Conservation (phyloP, 2,113 vertebrate genomes). For the Notothenia rossii region DNA sequence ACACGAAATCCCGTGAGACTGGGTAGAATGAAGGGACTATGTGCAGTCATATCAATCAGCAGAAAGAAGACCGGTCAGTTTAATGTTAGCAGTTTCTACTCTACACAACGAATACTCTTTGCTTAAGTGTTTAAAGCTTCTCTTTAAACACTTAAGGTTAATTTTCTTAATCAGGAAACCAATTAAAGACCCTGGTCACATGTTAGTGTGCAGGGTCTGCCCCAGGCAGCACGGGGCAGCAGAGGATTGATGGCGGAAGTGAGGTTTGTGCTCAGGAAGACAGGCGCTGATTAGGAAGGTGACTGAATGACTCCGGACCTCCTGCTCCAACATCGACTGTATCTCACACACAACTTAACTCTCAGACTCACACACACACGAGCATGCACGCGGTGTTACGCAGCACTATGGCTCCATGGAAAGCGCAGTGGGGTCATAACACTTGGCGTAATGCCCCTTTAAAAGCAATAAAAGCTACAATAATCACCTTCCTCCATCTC, state of each 20-base stretch:
- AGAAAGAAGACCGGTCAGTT: too few relatives aligned
- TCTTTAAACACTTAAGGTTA: constrained; percentile 1
- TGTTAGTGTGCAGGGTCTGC: neutral
- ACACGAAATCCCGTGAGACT: too few relatives aligned
- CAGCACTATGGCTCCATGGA: constrained; percentile 53
- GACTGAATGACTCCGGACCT: constrained; percentile 7
- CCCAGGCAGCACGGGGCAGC: neutral
- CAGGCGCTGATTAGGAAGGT: neutral
- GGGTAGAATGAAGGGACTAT: too few relatives aligned
- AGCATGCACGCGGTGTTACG: constrained; percentile 12
- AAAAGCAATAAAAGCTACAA: constrained; percentile 67
- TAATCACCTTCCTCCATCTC: constrained; percentile 57
- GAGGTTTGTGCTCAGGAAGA: constrained; percentile 13
- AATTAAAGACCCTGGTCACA: constrained; percentile 4
- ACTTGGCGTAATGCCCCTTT: constrained; percentile 68
- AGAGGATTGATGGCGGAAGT: constrained; percentile 14
- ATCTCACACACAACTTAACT: constrained; percentile 3
- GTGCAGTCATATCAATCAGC: too few relatives aligned
- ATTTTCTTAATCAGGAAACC: constrained; percentile 13
- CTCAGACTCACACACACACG: constrained; percentile 14
- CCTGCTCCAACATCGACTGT: neutral
- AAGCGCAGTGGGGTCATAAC: constrained; percentile 61
- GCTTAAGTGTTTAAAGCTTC: neutral
- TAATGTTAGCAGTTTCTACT: too few relatives aligned
- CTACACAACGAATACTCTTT: neutral